Evolutionary conservation across 2,113 vertebrate genomes (phyloP).

Genomic region (Dicrurus megarhynchus): DNA sequence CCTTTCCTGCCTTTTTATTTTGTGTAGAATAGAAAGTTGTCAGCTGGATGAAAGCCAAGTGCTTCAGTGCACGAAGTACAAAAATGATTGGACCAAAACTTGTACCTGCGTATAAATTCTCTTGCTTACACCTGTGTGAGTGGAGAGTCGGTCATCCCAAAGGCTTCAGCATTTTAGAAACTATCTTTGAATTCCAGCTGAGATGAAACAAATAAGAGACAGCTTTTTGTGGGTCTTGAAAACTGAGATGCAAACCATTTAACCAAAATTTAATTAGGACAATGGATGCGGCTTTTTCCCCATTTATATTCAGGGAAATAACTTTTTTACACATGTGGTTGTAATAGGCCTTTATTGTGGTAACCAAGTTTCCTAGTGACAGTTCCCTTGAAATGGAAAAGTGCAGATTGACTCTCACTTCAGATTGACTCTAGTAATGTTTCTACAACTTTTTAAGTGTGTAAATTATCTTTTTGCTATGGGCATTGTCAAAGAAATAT

Average conservation of each 20-base stretch:
- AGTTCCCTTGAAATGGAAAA: background rate
- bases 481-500: background rate
- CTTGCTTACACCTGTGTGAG: background rate
- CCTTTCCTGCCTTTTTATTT: constrained; percentile 46
- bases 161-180: background rate
- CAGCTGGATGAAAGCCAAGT: background rate
- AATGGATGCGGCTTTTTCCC: background rate
- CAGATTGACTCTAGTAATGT: background rate
- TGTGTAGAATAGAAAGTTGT: background rate
- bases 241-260: background rate
- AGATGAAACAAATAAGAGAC: background rate
- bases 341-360: constrained; percentile 16
- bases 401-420: background rate
- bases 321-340: background rate
- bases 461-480: background rate
- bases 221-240: background rate
- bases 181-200: background rate
- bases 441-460: background rate
- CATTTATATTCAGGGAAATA: background rate
- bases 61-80: rapidly evolving
- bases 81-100: background rate
- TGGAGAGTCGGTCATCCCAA: background rate
- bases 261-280: background rate
- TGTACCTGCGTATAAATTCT: background rate
- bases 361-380: constrained; percentile 19